Percentiles rank a stretch among this genome's conserved stretches.
These are phyloP conservation scores for Scaptomyza pallida DNA, from an alignment of 1,140 invertebrate species.

Conservation along the genomic window DNA sequence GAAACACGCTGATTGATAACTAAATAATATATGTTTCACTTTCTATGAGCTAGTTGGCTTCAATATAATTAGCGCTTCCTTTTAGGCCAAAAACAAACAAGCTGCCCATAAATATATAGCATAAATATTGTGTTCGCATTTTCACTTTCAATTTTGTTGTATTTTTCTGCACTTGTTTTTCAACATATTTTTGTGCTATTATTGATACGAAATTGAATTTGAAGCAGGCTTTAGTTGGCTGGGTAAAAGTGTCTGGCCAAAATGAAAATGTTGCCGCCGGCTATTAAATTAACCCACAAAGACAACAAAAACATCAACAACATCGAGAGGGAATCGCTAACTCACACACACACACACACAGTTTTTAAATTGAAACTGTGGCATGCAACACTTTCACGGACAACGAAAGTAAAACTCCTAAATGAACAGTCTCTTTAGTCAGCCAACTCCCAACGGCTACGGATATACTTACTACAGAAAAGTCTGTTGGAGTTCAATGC, in stretches of 20 bases:
- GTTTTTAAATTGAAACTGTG: constrained; percentile 41
- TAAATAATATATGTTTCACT: constrained; percentile 65
- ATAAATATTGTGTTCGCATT: constrained; percentile 36
- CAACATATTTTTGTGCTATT: constrained; percentile 32
- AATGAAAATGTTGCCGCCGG: constrained; percentile 16
- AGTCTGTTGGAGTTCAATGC: constrained; percentile 58
- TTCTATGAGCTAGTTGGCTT: constrained; percentile 50
- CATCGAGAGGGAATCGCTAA: constrained; percentile 6
- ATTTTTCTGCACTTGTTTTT: constrained; percentile 55
- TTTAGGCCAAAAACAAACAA: constrained; percentile 41
- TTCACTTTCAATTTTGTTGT: constrained; percentile 51
- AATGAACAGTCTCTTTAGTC: constrained; percentile 26
- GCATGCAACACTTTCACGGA: constrained; percentile 75
- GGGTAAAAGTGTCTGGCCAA: constrained; percentile 43
- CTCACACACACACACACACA: constrained; percentile 10
- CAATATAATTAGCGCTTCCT: constrained; percentile 72
- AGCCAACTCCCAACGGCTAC: constrained; percentile 35
- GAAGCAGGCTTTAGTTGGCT: constrained; percentile 34
- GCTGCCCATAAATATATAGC: constrained; percentile 30
- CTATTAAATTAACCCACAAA: constrained; percentile 26
- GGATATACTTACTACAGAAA: constrained; percentile 8
- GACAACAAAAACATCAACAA: constrained; percentile 21
- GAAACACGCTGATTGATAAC: constrained; percentile 52
- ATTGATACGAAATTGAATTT: constrained; percentile 66
- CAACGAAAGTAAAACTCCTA: constrained; percentile 77